Percentiles rank a stretch among this genome's conserved stretches.
These are phyloP conservation scores for Hydrolagus affinis DNA, from an alignment of 2,113 vertebrate genomes.

Conservation along the genomic window DNA sequence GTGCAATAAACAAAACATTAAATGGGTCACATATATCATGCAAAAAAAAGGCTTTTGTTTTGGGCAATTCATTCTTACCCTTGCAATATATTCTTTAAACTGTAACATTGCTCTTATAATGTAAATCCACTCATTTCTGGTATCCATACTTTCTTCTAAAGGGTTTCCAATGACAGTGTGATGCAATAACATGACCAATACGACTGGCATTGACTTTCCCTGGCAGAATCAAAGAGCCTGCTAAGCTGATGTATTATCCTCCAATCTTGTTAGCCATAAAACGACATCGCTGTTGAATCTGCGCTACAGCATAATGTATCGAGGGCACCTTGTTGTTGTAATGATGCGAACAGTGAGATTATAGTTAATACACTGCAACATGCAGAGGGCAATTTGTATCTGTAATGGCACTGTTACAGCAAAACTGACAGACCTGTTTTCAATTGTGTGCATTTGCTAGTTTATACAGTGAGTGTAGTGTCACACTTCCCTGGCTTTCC, in stretches of 20 bases:
- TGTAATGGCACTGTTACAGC: not conserved
- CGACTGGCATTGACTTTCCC: not conserved
- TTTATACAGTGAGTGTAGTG: not conserved
- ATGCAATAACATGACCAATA: constrained; percentile 13
- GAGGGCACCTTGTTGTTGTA: constrained; percentile 19
- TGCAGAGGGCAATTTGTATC: constrained; percentile 27
- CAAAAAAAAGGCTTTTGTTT: not conserved
- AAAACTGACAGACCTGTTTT: constrained; percentile 12
- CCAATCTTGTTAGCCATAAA: constrained; percentile 27
- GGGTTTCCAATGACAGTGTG: not conserved
- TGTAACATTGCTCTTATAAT: not conserved
- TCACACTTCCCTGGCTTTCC: not conserved
- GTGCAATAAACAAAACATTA: not conserved
- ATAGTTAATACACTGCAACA: constrained; percentile 20
- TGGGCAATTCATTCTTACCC: not conserved
- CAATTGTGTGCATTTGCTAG: constrained; percentile 13
- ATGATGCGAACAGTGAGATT: constrained; percentile 28
- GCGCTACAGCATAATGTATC: constrained; percentile 18
- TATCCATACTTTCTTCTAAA: not conserved
- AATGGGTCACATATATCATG: not conserved
- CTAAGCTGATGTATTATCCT: not conserved
- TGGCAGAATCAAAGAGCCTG: not conserved
- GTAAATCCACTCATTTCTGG: not conserved
- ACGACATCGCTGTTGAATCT: constrained; percentile 26
- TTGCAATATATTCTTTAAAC: not conserved